Percentiles rank a stretch among this genome's conserved stretches.
These are phyloP conservation scores for Temnothorax rugatulus DNA, from an alignment of 2,888 invertebrate genomes.

Conservation along the genomic window DNA sequence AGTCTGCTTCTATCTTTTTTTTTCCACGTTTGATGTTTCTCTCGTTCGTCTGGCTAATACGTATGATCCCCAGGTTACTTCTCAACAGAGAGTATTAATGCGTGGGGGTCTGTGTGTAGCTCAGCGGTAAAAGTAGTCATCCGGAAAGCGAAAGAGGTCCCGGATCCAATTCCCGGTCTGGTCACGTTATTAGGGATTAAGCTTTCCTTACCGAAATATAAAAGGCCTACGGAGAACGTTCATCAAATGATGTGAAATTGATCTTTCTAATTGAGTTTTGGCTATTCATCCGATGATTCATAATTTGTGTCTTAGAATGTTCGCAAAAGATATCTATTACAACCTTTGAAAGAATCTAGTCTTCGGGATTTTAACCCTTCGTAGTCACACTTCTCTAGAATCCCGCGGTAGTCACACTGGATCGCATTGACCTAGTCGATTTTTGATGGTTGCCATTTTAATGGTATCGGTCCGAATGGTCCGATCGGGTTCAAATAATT, in stretches of 20 bases:
- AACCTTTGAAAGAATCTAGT: neutral
- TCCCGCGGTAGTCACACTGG: too few species aligned
- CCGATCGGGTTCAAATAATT: too few species aligned
- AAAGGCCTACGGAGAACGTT: neutral
- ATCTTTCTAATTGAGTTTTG: neutral
- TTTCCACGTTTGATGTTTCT: neutral
- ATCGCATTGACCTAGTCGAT: too few species aligned
- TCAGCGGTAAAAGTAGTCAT: conserved; percentile 11
- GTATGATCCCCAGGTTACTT: neutral
- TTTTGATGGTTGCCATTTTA: too few species aligned
- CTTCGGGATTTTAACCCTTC: neutral
- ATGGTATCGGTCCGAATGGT: too few species aligned
- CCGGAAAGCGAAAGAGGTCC: conserved; percentile 12
- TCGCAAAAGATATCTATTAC: neutral
- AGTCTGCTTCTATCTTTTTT: neutral
- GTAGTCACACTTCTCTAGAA: too few species aligned
- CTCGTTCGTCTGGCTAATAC: neutral
- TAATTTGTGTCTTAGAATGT: neutral
- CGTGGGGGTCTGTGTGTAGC: neutral
- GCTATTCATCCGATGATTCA: neutral
- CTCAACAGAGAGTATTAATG: conserved; percentile 3
- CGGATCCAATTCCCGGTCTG: conserved; percentile 2
- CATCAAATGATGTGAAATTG: neutral
- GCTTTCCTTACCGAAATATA: neutral
- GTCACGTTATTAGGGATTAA: neutral